These are phyloP conservation scores for Drosophila pegasa DNA, from an alignment of 2,888 invertebrate genomes.

Conservation along the genomic window DNA sequence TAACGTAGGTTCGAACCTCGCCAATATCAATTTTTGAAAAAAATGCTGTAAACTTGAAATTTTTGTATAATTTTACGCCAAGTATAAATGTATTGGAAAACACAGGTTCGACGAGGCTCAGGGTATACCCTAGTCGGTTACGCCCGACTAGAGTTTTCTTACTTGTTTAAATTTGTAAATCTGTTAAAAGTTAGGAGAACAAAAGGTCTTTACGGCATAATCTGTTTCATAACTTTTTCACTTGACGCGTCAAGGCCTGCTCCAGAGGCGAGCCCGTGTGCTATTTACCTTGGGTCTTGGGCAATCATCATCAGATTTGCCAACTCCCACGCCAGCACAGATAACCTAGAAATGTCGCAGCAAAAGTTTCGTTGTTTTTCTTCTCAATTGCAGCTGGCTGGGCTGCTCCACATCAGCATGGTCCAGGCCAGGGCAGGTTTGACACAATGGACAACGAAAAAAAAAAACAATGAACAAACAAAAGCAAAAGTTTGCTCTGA, in stretches of 20 bases:
- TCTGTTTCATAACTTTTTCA: constrained; percentile 42
- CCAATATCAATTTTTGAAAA: too few species aligned
- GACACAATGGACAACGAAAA: constrained; percentile 38
- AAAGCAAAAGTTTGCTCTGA: constrained; percentile 40
- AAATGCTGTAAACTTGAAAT: too few species aligned
- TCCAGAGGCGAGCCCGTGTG: constrained; percentile 13
- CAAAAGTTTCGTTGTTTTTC: constrained; percentile 33
- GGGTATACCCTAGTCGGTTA: too few species aligned
- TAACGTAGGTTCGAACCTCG: too few species aligned
- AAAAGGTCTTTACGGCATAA: constrained; percentile 13
- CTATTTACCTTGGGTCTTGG: constrained; percentile 8
- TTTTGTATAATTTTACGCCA: too few species aligned
- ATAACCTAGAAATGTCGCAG: constrained; percentile 42
- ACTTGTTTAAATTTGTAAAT: too few species aligned
- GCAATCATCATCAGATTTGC: constrained; percentile 18
- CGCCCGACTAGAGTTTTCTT: too few species aligned
- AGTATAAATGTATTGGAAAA: too few species aligned
- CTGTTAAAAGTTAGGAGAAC: background rate
- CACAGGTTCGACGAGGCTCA: too few species aligned
- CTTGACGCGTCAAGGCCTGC: constrained; percentile 16
- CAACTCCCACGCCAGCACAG: constrained; percentile 14
- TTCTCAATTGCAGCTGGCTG: constrained; percentile 23
- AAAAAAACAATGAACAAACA: constrained; percentile 40
- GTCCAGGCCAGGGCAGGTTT: constrained; percentile 17
- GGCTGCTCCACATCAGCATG: constrained; percentile 3